Conservation (phyloP, 2,888 invertebrate species). For the Steinernema carpocapsae region DNA sequence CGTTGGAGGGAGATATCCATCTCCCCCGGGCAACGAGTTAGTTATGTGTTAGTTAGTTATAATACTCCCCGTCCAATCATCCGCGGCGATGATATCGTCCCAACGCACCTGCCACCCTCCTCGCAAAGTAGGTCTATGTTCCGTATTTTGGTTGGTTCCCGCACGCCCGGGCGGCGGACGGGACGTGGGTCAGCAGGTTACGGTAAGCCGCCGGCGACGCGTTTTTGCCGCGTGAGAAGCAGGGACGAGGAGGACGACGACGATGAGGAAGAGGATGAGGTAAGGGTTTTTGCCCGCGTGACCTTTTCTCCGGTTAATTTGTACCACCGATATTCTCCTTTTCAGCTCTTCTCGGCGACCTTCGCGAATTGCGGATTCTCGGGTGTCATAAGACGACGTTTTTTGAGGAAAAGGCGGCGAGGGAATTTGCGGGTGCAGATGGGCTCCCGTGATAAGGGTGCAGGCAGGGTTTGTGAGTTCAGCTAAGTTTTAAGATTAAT, state of each 20-base stretch:
- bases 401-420: too few species aligned
- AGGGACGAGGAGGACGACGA: background rate
- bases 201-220: conserved; percentile 32
- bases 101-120: conserved; percentile 29
- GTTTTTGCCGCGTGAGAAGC: conserved; percentile 30
- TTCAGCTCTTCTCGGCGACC: background rate
- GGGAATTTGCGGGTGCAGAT: too few species aligned
- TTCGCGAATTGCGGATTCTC: background rate
- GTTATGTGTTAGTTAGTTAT: conserved; percentile 35
- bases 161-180: background rate
- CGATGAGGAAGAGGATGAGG: background rate
- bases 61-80: conserved; percentile 31
- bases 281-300: conserved; percentile 18
- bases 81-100: conserved; percentile 31
- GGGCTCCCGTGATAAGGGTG: too few species aligned
- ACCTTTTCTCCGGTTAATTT: conserved; percentile 32
- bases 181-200: conserved; percentile 4
- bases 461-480: too few species aligned
- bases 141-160: conserved; percentile 30
- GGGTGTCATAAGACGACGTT: too few species aligned
- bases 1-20: conserved; percentile 25
- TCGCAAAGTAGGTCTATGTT: conserved; percentile 33
- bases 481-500: too few species aligned
- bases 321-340: background rate
- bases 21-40: conserved; percentile 15